Conservation (phyloP, 2,113 vertebrate species). For the Aspidoscelis tigris region DNA sequence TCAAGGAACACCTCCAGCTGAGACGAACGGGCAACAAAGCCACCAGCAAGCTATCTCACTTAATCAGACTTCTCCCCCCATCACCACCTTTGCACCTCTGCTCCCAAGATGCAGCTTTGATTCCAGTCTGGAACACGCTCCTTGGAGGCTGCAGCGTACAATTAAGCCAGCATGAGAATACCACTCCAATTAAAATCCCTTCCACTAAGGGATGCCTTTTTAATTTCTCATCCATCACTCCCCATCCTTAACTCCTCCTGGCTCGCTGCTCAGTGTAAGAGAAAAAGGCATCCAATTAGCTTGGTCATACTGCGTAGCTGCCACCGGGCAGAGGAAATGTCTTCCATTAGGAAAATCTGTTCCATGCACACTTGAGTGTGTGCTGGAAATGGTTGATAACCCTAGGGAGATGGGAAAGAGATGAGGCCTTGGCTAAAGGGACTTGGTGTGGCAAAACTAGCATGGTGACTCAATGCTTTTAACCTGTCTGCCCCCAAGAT, state of each 20-base stretch:
- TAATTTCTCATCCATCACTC: constrained; percentile 9
- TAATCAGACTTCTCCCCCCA: constrained; percentile 36
- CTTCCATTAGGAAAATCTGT: neutral
- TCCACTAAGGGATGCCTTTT: neutral
- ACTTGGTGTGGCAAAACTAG: too few species aligned
- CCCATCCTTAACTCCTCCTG: neutral
- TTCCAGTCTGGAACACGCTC: constrained; percentile 19
- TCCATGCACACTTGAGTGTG: neutral
- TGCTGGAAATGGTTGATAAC: too few species aligned
- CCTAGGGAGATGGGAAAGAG: neutral
- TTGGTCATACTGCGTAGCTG: neutral
- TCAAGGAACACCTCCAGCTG: constrained; percentile 17
- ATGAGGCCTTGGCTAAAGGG: too few species aligned
- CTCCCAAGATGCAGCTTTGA: neutral
- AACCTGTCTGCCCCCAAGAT: neutral
- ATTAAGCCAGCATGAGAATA: constrained; percentile 35
- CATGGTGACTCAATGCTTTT: neutral
- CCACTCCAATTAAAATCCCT: constrained; percentile 56
- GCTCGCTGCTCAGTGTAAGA: neutral
- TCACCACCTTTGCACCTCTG: too few species aligned
- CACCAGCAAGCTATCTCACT: constrained; percentile 22
- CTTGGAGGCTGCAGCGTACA: constrained; percentile 25
- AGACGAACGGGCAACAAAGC: constrained; percentile 35
- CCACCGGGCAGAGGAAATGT: neutral
- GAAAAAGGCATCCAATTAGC: constrained; percentile 25